Base-by-base conservation (phyloP, 1,140 invertebrate genomes). In the Asobara japonica region DNA sequence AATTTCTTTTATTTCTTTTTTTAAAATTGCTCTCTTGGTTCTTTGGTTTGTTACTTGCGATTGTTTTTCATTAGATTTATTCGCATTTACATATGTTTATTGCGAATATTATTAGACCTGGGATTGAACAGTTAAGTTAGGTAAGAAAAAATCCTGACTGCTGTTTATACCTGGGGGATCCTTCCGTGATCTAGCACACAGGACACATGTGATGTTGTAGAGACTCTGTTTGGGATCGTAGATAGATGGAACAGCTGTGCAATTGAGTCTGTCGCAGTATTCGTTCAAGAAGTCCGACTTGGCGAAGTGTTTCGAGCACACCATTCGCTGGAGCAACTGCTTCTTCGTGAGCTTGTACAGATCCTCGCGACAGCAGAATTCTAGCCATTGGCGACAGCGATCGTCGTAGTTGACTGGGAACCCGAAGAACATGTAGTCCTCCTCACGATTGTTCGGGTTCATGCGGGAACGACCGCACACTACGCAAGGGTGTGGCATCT, bases 391-490 rank as follows among this genome's bases (percentile, higher is more conserved):
- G 62, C 79, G 81, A 25, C 86, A 88, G 1, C 86, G 80, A 0
- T 65, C 13, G 33, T 87, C 86, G 41, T 87, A 84, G 41, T 87
- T 87, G 3, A 87, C 86, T 0, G 86, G 86, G 69, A 88, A 87
- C 3, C 86, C 85, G 72, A 88, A 88, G 71, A 87, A 88, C 69
- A 82, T 83, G 36, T 88, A 88, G 11, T 88, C 86, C 29, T 88
- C 86, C 38, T 84, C 81, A 1, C 82, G 80, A 56, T 88, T 88
- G 48, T 85, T 86, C 8, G 85, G 86, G 70, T 88, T 87, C 85
- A 88, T 84, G 2, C 86, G 86, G 10, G 86, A 87, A 76, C 86
- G 84, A 16, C 86, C 86, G 71, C 86, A 88, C 3, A 88, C 86
- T 7, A 86, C 86, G 60, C 86, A 88, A 0, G 86, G 86, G 78